Conservation (phyloP, 53 echinoderm and acorn worm genomes). For the Holothuria leucospilota region DNA sequence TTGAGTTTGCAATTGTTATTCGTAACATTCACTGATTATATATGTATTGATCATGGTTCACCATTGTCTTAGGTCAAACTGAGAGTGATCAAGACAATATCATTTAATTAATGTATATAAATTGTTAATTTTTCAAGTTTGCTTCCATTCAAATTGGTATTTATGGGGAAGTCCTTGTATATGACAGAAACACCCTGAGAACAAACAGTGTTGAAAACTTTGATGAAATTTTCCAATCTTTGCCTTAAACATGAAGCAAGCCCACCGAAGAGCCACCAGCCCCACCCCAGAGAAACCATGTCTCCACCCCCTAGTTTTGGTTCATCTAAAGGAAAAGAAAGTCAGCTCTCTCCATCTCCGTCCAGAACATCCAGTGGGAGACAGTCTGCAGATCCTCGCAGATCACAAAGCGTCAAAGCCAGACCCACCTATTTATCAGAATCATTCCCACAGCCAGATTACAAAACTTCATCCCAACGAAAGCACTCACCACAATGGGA, state of each 20-base stretch:
- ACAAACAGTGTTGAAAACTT: background rate
- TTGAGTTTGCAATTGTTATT: too few relatives aligned
- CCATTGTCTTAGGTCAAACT: too few relatives aligned
- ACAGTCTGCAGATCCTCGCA: background rate
- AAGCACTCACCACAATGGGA: conserved; percentile 2
- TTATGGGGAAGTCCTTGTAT: too few relatives aligned
- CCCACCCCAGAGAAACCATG: background rate
- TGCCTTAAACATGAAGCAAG: conserved; percentile 4
- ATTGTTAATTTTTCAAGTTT: too few relatives aligned
- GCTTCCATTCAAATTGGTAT: too few relatives aligned
- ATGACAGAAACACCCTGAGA: too few relatives aligned
- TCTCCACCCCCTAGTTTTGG: too few relatives aligned
- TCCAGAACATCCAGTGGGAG: conserved; percentile 3
- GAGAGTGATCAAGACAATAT: too few relatives aligned
- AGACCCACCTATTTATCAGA: conserved; percentile 34
- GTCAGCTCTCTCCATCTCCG: background rate
- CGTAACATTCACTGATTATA: too few relatives aligned
- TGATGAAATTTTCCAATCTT: background rate
- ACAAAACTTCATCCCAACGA: conserved; percentile 1
- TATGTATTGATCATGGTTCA: too few relatives aligned
- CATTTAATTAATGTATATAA: too few relatives aligned
- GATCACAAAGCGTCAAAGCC: conserved; percentile 4
- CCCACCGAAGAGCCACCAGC: background rate
- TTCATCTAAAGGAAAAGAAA: background rate
- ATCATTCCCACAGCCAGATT: conserved; percentile 6